phyloP scores from a whole-genome alignment of 92 coral and sea anemone genomes.

The Bergia puertoricense region DNA sequence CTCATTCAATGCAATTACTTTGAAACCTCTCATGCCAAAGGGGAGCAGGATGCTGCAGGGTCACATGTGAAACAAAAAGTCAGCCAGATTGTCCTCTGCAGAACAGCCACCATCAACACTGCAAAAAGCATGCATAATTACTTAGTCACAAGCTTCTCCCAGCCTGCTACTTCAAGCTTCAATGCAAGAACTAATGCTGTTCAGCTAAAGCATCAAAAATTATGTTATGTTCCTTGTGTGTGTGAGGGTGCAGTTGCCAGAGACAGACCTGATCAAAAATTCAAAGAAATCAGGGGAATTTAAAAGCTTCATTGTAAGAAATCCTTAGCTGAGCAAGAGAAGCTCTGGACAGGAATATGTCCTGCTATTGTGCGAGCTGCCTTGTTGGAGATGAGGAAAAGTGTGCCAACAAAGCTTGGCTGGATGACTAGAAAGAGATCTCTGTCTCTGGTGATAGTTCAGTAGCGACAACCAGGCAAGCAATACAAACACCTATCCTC shows the following conservation, averaged over 20 bases:
- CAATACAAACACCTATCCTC: conserved; percentile 5
- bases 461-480: conserved; percentile 51
- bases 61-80: neutral
- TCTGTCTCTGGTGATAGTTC: conserved; percentile 31
- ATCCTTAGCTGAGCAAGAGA: conserved; percentile 39
- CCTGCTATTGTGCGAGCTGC: conserved; percentile 45
- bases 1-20: neutral
- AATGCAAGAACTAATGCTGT: neutral
- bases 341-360: conserved; percentile 29
- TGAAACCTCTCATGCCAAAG: neutral
- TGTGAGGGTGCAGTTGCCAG: neutral
- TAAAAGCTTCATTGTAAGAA: conserved; percentile 46
- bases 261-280: conserved; percentile 47
- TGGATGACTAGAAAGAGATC: conserved; percentile 55
- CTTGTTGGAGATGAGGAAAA: conserved; percentile 27
- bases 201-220: neutral
- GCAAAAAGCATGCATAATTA: neutral
- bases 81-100: conserved; percentile 10
- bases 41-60: conserved; percentile 7
- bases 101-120: neutral
- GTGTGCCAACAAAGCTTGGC: conserved; percentile 47
- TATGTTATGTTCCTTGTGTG: no score
- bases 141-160: neutral
- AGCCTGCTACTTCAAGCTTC: neutral
- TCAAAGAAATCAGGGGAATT: conserved; percentile 38